Evolutionary conservation across 2,888 invertebrate species (phyloP).

Genomic region (Spisula subtruncata): DNA sequence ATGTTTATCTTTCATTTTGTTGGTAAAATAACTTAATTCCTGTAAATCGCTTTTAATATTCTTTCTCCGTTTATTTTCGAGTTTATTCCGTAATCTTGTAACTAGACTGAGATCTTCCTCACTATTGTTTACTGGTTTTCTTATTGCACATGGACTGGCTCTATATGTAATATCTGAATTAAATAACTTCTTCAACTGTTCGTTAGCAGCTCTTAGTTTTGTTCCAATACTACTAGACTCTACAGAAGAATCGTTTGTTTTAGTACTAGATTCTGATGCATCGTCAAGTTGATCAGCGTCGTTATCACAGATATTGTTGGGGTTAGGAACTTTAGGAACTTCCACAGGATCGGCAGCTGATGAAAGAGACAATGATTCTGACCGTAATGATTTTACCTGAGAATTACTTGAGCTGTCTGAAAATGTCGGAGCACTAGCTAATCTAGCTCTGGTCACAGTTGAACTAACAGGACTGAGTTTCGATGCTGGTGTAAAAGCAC

Average conservation of each 20-base stretch:
- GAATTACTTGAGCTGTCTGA: slow-evolving; percentile 21
- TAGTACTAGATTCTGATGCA: not conserved
- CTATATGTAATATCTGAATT: slow-evolving; percentile 12
- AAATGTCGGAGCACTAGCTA: slow-evolving; percentile 44
- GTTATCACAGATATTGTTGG: slow-evolving; percentile 1
- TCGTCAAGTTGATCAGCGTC: not conserved
- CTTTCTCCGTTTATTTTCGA: slow-evolving; percentile 32
- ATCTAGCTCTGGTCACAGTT: slow-evolving; percentile 53
- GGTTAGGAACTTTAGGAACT: not conserved
- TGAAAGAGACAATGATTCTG: not conserved
- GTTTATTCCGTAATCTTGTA: slow-evolving; percentile 23
- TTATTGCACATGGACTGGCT: slow-evolving; percentile 26
- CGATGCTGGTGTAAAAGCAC: slow-evolving; percentile 60
- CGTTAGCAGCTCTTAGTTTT: slow-evolving; percentile 19
- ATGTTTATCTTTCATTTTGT: slow-evolving; percentile 53
- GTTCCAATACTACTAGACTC: slow-evolving; percentile 20
- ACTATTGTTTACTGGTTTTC: not conserved
- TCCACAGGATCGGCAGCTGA: not conserved
- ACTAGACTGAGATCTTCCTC: slow-evolving; percentile 25
- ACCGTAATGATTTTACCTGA: not conserved
- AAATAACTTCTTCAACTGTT: slow-evolving; percentile 16
- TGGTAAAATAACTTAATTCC: slow-evolving; percentile 45
- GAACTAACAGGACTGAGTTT: slow-evolving; percentile 62
- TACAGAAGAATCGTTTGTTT: not conserved
- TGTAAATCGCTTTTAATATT: slow-evolving; percentile 41